Evolutionary conservation across 2,888 invertebrate species (phyloP).

Genomic region (Hydrotaea cyrtoneurina): DNA sequence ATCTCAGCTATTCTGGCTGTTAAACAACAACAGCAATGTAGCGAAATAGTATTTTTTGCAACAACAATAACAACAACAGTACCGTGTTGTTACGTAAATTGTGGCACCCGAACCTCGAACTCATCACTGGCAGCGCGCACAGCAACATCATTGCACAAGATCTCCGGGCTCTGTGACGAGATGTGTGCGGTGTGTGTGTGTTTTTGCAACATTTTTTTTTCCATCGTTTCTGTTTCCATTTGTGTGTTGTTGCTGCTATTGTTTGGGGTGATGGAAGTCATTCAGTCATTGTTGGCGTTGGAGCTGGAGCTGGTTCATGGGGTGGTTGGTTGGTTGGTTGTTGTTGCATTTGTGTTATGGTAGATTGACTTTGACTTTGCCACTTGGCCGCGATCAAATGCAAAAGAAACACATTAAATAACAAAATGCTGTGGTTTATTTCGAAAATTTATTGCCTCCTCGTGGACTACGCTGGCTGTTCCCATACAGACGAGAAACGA

Average conservation of each 20-base stretch:
- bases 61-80: constrained; percentile 35
- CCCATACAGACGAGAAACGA: constrained; percentile 1
- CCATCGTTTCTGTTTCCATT: not conserved
- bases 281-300: constrained; percentile 37
- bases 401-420: constrained; percentile 26
- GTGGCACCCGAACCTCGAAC: constrained; percentile 57
- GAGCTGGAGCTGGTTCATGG: no score
- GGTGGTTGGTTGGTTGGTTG: constrained; percentile 10
- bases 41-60: constrained; percentile 23
- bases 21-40: constrained; percentile 31
- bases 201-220: constrained; percentile 42
- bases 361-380: constrained; percentile 70
- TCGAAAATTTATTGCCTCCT: constrained; percentile 51
- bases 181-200: not conserved
- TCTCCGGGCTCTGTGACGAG: not conserved
- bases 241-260: constrained; percentile 22
- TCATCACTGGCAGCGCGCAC: constrained; percentile 12
- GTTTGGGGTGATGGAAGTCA: constrained; percentile 59
- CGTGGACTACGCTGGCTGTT: not conserved
- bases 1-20: constrained; percentile 42
- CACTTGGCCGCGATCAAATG: constrained; percentile 55
- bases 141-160: constrained; percentile 30
- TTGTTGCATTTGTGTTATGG: constrained; percentile 64
- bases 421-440: constrained; percentile 48
- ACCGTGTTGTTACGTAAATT: constrained; percentile 54